Base-by-base conservation (phyloP, 2,113 vertebrate genomes). In the Coreoperca whiteheadi region DNA sequence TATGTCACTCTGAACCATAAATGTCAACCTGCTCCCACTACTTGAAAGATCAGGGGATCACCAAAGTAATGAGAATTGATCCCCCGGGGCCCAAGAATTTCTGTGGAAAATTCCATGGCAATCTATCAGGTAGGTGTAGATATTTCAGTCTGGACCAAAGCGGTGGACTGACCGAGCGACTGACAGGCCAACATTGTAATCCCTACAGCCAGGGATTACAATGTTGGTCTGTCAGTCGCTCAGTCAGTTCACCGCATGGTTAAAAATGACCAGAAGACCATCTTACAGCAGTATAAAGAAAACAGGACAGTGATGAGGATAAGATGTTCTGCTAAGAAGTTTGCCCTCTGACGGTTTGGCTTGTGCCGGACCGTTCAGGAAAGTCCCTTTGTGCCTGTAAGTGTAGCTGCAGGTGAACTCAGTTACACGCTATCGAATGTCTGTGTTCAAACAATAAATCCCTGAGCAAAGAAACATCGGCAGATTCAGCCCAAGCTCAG, bases 401-500 rank as follows among this genome's bases (percentile, higher is more conserved):
- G 28, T 25, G 67, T 51, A 57, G 15, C 66, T 71, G 78, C 75
- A 77, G 74, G 65, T 56, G 77, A 73, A 41, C 53, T 68, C 14
- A 5, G 60, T 65, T 72, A 50, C 41, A 50, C 14, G 66, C 32
- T 15, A 68, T 67, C 23, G 28, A 66, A 60, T 15, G 3, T 70
- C n/a, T 1, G 5, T 79, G 77, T 73, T 87, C 60, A 70, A 75
- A 77, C n/a, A 77, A 75, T 68, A 54, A 81, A 82, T 80, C 67
- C 79, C 48, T 50, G 48, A 78, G 73, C 79, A 89, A 85, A 89
- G 79, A 88, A 50, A 60, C 86, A 28, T n/a, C 0, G 21, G 57
- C 23, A 4, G 30, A 10, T 56, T 67, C 16, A 74, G 77, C 12
- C 60, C 37, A 34, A 50, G 48, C 79, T 79, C 65, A n/a, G n/a